Conservation (phyloP, 2,797 vertebrate genomes). For the Percopsis omiscomaycus region DNA sequence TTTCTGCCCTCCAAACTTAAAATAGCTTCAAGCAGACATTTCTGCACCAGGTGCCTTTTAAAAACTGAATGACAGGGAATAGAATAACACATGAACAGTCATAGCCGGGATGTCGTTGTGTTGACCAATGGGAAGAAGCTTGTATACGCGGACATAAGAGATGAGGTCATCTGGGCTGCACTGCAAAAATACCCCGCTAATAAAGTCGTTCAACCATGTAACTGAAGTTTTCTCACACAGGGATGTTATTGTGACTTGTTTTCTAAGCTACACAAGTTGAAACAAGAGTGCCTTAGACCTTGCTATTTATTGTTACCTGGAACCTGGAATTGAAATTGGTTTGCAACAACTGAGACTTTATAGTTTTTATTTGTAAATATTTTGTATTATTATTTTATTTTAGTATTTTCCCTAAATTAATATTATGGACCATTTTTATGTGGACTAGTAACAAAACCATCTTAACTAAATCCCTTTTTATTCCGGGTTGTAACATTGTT, state of each 20-base stretch:
- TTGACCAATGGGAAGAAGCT: constrained; percentile 48
- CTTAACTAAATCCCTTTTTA: too few relatives aligned
- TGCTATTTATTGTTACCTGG: too few relatives aligned
- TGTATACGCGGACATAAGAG: constrained; percentile 46
- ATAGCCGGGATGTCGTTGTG: constrained; percentile 52
- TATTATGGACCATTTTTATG: too few relatives aligned
- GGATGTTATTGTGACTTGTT: neutral
- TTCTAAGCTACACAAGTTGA: neutral
- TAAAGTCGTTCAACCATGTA: constrained; percentile 2
- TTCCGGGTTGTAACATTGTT: neutral
- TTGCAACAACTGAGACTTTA: too few relatives aligned
- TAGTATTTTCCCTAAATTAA: too few relatives aligned
- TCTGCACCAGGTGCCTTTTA: constrained; percentile 61
- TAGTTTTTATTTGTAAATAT: too few relatives aligned
- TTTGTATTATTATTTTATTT: too few relatives aligned
- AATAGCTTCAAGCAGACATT: constrained; percentile 51
- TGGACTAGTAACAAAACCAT: too few relatives aligned
- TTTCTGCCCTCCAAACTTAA: constrained; percentile 47
- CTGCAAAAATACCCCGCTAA: constrained; percentile 25
- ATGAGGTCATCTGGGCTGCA: constrained; percentile 52
- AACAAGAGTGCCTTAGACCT: too few relatives aligned
- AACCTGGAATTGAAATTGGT: too few relatives aligned
- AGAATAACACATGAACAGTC: constrained; percentile 60
- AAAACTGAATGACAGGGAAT: constrained; percentile 50
- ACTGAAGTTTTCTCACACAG: neutral